Conservation (phyloP, 2,113 vertebrate genomes). For the Spizaetus ornatus region DNA sequence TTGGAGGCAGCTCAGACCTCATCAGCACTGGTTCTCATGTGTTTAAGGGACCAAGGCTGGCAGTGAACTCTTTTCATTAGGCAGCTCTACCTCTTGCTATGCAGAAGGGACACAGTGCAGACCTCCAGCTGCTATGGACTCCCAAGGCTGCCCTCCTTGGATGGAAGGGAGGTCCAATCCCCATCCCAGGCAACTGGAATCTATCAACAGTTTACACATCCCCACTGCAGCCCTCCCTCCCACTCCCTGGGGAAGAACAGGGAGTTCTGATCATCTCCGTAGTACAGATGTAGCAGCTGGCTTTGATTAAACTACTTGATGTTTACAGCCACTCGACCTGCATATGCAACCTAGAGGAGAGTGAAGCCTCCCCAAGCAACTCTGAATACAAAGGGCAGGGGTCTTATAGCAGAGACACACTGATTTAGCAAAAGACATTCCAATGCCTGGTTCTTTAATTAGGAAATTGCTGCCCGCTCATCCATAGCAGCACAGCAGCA, state of each 20-base stretch:
- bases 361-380: not conserved
- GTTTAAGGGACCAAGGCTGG: not conserved
- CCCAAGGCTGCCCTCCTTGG: conserved; percentile 1
- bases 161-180: conserved; percentile 27
- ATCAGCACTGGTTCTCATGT: not conserved
- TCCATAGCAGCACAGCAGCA: not conserved
- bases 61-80: conserved; percentile 19
- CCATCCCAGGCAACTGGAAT: conserved; percentile 68
- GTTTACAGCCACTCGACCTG: conserved; percentile 5
- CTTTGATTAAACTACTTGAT: conserved; percentile 45
- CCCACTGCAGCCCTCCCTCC: conserved; percentile 35
- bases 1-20: not conserved
- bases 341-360: not conserved
- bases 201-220: conserved; percentile 66
- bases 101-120: not conserved
- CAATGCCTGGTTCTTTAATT: conserved; percentile 10
- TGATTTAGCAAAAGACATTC: not conserved
- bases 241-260: conserved; percentile 39
- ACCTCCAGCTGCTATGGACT: not conserved
- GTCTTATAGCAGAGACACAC: not conserved
- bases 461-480: conserved; percentile 31
- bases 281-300: conserved; percentile 75
- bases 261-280: conserved; percentile 63
- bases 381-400: not conserved
- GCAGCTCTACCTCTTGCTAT: not conserved